Conservation (phyloP, 2,797 vertebrate genomes). For the Rhinoraja longicauda region DNA sequence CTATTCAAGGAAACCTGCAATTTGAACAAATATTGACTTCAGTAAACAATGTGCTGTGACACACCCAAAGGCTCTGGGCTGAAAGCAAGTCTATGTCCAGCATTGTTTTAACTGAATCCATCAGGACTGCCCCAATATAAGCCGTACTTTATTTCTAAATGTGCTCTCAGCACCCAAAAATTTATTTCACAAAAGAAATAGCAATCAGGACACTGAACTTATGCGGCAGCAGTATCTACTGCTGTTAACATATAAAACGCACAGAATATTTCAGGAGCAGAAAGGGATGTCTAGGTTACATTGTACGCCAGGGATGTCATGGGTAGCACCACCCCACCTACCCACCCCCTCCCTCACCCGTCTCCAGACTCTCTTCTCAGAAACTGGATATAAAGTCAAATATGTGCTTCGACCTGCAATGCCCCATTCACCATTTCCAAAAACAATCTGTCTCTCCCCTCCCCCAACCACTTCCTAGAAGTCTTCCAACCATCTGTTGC, state of each 20-base stretch:
- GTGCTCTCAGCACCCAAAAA: not conserved
- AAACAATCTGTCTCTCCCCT: no score
- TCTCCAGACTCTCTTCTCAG: no score
- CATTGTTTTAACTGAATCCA: not conserved
- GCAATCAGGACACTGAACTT: not conserved
- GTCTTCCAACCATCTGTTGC: no score
- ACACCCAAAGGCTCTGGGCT: not conserved
- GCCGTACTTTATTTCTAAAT: not conserved
- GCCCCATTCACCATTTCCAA: no score
- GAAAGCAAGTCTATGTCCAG: not conserved
- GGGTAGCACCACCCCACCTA: not conserved
- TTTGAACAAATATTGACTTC: constrained; percentile 4
- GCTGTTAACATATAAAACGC: not conserved
- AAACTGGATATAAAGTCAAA: no score
- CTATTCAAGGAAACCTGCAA: constrained; percentile 24
- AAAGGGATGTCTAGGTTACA: not conserved
- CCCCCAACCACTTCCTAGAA: no score
- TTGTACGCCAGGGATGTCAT: not conserved
- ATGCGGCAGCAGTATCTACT: not conserved
- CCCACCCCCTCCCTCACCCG: no score
- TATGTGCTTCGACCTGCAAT: no score
- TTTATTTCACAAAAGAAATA: not conserved
- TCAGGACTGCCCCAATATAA: not conserved
- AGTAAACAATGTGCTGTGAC: constrained; percentile 18
- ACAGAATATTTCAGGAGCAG: not conserved